Percentiles rank a stretch among this genome's conserved stretches.
Conservation (phyloP, 2,113 vertebrate genomes). For the Baryphthengus martii region DNA sequence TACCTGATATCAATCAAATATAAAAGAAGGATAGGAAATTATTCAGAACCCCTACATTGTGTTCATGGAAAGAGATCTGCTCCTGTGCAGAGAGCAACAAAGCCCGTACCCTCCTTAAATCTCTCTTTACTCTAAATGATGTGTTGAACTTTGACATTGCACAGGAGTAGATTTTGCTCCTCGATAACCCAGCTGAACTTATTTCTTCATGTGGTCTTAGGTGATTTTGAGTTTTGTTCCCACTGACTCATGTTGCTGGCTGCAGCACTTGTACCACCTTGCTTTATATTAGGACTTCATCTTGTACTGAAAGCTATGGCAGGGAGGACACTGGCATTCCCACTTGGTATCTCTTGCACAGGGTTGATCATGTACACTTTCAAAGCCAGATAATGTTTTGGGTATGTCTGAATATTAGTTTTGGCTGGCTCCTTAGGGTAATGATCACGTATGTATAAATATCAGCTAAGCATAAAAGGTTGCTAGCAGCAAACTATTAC, state of each 20-base stretch:
- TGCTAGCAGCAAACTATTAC: constrained; percentile 22
- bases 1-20: not conserved
- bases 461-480: not conserved
- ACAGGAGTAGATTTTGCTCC: not conserved
- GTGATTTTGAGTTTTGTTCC: not conserved
- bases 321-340: not conserved
- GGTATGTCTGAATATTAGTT: not conserved
- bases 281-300: not conserved
- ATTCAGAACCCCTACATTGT: not conserved
- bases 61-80: not conserved
- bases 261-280: not conserved
- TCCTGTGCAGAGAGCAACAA: not conserved
- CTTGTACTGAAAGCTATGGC: not conserved
- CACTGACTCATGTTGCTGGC: not conserved
- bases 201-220: not conserved
- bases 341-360: not conserved
- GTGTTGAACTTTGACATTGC: constrained; percentile 8
- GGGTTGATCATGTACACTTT: not conserved
- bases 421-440: not conserved
- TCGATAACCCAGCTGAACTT: not conserved
- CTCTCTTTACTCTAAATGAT: not conserved
- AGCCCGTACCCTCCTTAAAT: not conserved
- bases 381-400: not conserved
- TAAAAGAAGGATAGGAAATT: not conserved
- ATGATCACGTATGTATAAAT: not conserved